phyloP scores from a whole-genome alignment of 2,113 vertebrate genomes.

The Phaethon lepturus region DNA sequence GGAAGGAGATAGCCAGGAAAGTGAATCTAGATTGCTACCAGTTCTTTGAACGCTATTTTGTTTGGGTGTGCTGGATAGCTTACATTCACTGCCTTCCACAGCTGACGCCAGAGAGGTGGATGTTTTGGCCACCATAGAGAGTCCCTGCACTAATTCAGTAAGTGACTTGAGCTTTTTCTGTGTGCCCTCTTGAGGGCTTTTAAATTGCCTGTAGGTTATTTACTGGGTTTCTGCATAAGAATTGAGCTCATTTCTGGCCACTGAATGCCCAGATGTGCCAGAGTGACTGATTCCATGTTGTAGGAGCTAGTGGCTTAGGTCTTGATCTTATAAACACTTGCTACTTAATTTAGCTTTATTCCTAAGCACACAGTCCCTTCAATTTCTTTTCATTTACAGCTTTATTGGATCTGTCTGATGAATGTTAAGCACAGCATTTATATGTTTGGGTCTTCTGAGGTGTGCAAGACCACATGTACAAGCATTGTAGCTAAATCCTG shows the following conservation, averaged over 20 bases:
- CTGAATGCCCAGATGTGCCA: not conserved
- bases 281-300: not conserved
- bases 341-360: slow-evolving; percentile 34
- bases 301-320: not conserved
- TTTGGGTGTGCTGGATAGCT: not conserved
- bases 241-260: not conserved
- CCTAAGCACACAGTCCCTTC: not conserved
- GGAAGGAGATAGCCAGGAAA: not conserved
- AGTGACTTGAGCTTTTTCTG: not conserved
- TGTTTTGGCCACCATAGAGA: not conserved
- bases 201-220: slow-evolving; percentile 13
- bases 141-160: not conserved
- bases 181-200: slow-evolving; percentile 26
- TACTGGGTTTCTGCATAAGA: slow-evolving; percentile 17
- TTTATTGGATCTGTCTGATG: not conserved
- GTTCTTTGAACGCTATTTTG: not conserved
- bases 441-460: not conserved
- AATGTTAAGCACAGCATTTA: not conserved
- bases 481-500: not conserved
- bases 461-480: not conserved
- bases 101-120: not conserved
- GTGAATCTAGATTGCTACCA: not conserved
- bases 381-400: not conserved
- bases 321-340: not conserved
- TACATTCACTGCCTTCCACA: not conserved